Evolutionary conservation across 2,797 vertebrate genomes (phyloP).

Genomic region (Carapus acus): DNA sequence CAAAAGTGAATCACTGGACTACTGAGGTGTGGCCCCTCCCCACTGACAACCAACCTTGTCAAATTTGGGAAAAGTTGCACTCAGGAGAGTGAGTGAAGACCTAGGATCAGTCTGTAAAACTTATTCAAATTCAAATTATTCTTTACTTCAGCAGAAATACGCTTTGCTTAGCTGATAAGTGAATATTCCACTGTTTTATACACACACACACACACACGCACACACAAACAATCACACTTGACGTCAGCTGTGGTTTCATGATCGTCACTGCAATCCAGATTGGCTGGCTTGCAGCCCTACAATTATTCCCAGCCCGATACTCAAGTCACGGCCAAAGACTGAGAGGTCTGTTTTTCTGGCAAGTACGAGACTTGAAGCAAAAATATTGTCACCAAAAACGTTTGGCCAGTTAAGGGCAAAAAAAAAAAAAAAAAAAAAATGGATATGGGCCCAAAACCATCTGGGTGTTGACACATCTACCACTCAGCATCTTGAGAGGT

Average conservation of each 20-base stretch:
- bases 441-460: slow-evolving; percentile 27
- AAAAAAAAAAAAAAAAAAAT: slow-evolving; percentile 15
- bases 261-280: slow-evolving; percentile 44
- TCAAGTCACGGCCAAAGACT: slow-evolving; percentile 4
- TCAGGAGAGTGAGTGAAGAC: too few species aligned
- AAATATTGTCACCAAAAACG: slow-evolving; percentile 34
- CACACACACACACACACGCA: slow-evolving; percentile 40
- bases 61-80: background rate
- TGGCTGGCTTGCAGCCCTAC: slow-evolving; percentile 44
- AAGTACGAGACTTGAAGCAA: slow-evolving; percentile 31
- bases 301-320: slow-evolving; percentile 47
- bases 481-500: slow-evolving; percentile 34
- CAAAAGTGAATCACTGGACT: background rate
- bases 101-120: too few species aligned
- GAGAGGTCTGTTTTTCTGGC: slow-evolving; percentile 37
- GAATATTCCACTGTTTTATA: slow-evolving; percentile 5
- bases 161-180: too few species aligned
- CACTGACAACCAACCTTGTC: background rate
- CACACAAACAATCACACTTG: slow-evolving; percentile 46
- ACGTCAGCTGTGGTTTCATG: slow-evolving; percentile 63
- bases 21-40: background rate
- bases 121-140: too few species aligned
- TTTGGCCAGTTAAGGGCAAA: too few species aligned
- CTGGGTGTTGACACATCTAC: slow-evolving; percentile 27
- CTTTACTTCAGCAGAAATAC: too few species aligned